Percentiles rank a stretch among this genome's conserved stretches.
Evolutionary conservation across 1,140 invertebrate species (phyloP).

Genomic region (Diorhabda sublineata): DNA sequence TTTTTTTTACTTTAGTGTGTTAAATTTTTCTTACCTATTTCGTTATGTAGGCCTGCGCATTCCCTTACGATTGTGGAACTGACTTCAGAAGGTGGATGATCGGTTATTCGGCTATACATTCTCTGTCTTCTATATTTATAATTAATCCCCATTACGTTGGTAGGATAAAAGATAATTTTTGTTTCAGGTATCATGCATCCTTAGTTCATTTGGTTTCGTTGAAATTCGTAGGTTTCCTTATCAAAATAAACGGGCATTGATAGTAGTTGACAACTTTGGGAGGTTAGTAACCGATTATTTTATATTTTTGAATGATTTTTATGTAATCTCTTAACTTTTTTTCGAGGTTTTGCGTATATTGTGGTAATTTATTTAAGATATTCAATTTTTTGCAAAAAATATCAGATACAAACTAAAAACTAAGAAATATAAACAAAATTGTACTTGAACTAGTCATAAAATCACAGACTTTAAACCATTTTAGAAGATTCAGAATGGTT

Average conservation of each 20-base stretch:
- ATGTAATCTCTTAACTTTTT: no score
- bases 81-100: neutral
- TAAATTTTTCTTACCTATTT: neutral
- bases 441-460: no score
- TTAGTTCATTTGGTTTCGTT: conserved; percentile 47
- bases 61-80: neutral
- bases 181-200: conserved; percentile 45
- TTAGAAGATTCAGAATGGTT: no score
- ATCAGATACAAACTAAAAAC: no score
- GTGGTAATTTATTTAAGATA: no score
- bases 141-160: neutral
- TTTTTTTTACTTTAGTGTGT: neutral
- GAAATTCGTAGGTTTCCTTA: conserved; percentile 46
- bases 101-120: neutral
- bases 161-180: conserved; percentile 9
- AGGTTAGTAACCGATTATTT: conserved; percentile 43
- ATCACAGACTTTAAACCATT: no score
- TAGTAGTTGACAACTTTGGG: conserved; percentile 48
- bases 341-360: no score
- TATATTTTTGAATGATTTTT: neutral
- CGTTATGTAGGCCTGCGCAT: neutral
- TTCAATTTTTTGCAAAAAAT: no score
- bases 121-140: neutral
- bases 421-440: no score
- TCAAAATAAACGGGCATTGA: conserved; percentile 36